Evolutionary conservation across 2,113 vertebrate genomes (phyloP), one percentile per base, ranked within the genome.

Genomic region (Lamprologus speciosus): DNA sequence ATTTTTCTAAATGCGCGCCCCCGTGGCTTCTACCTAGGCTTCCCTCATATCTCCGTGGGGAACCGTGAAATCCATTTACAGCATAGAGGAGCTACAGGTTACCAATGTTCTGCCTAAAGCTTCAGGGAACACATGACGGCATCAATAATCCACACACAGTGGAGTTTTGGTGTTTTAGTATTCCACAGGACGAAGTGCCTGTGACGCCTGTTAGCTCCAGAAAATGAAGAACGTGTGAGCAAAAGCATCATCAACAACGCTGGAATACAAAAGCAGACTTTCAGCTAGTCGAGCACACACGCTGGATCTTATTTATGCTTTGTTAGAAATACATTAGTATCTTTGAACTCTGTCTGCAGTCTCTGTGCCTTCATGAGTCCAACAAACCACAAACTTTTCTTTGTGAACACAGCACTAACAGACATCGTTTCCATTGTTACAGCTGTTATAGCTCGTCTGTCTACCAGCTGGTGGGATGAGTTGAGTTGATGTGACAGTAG

Each of bases 1-100:
- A 92, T 93, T 92, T 65, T 92, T 87, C 83, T 90, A 85, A 83
- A 89, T 87, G 84, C 21, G 83, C 31, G 40, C 68, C 60, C 90
- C 85, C 42, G 47, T 80, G 80, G 84, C 87, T 82, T 81, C 80
- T 88, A 81, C 83, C 84, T 42, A 85, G 89, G 81, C 78, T 88
- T 87, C 60, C 79, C 81, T 91, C 87, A 85, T 87, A 91, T 92
- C 91, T 88, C 89, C 28, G 63, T 68, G 85, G 87, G 87, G 79
- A 84, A 91, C 87, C 85, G 86, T 93, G 87, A 93, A 94, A 94
- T 93, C 90, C 89, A 92, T 92, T 94, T 89, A 65, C 85, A 87
- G 88, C 84, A 51, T 17, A 81, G 89, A 88, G 81, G 63, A 87
- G 85, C 88, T 85, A 70, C 87, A 94, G 87, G 91, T 91, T 86